Base-by-base conservation (phyloP, 1,140 invertebrate species). In the Vanessa atalanta region DNA sequence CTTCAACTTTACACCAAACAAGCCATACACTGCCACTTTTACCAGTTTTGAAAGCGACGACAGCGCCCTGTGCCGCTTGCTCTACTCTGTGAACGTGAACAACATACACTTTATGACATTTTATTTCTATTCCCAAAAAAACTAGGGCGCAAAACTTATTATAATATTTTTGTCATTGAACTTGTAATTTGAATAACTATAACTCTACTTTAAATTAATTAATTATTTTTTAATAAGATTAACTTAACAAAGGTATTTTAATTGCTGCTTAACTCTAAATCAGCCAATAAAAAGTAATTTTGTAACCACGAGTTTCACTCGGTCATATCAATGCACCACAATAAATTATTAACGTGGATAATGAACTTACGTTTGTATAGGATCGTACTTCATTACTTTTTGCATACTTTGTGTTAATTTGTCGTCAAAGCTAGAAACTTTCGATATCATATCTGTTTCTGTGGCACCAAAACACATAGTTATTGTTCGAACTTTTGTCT, bases 391-490 rank as follows among this genome's bases (percentile, higher is more conserved):
- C 3, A 60, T 15, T 37, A 67, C 37, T 20, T 50, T 37, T 2
- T 67, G 31, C 48, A 53, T 53, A 14, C 55, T 67, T 26, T 53
- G 4, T 12, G 50, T 55, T 31, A 69, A 15, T 8, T 47, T 37
- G 1, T 60, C 26, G 14, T 69, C 66, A 60, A 69, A 69, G 23
- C 51, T 57, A 20, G 16, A 9, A 12, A 69, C n/a, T 16, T 47
- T 43, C 6, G 14, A 23, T 57, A 47, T 20, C 8, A 73, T 67
- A 20, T 89, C 53, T 85, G 90, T 3, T 78, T 26, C 14, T 14
- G 51, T 69, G 14, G 31, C 15, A 11, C 67, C 55, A 60, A 64
- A 66, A 47, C 37, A 64, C 14, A 66, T 51, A 53, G 16, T 26
- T 31, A 66, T 66, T 6, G 65, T 53, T 13, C 65, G 47, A 31